Evolutionary conservation across 2,113 vertebrate genomes (phyloP), one percentile per base, ranked within the genome.

Genomic region (Carettochelys insculpta): DNA sequence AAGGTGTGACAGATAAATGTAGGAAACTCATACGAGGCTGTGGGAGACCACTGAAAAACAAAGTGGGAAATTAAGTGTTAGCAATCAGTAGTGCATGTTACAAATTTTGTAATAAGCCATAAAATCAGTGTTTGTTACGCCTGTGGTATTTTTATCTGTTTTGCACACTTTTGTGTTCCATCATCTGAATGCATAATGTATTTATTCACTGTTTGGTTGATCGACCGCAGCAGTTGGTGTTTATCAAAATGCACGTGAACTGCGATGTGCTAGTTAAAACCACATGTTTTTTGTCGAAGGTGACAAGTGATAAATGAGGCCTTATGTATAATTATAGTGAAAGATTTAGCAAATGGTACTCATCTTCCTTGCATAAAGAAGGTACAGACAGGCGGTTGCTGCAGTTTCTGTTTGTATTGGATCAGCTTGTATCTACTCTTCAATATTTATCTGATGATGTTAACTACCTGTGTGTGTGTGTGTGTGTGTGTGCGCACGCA

Each of bases 201-300:
- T 3, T 89, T 91, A 83, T 31, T 89, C n/a, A 19, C 0, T 61
- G 0, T 58, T 92, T 73, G 41, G 6, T 76, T 92, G 85, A 50
- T 61, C 52, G 1, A 34, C 58, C 58, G 1, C 80, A 27, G 24
- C 73, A 29, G 41, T 10, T 65, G 51, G 53, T 77, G 34, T 41
- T n/a, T 11, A 80, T 90, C 47, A 84, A 85, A 93, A 76, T 25
- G 2, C 5, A 14, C 2, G 5, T 45, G 73, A 22, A 3, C 76
- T 75, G 93, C 71, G 19, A 29, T 84, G 25, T 90, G 25, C 27
- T 83, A 93, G n/a, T 86, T 87, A 31, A 89, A 92, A 77, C 22
- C 54, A 51, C 45, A n/a, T 48, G 29, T 20, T 17, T 58, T 83
- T 20, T 68, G 4, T 82, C 12, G 17, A 1, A 1, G 6, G 80